Percentiles rank a stretch among this genome's conserved stretches.
These are phyloP conservation scores for Drosophila merina DNA, from an alignment of 2,888 invertebrate genomes.

Conservation along the genomic window DNA sequence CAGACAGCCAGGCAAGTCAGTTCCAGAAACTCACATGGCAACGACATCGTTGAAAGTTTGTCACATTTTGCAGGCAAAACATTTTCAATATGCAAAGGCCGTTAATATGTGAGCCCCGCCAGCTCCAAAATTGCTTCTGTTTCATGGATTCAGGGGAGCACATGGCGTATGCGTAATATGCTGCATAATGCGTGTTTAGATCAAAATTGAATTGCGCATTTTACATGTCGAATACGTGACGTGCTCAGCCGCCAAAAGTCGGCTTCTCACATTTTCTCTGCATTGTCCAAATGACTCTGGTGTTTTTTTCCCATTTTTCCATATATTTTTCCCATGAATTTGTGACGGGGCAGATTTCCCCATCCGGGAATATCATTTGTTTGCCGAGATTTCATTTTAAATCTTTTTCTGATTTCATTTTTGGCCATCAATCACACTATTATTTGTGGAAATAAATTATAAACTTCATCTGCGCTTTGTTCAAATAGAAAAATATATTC, in stretches of 20 bases:
- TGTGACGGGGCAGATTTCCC: constrained; percentile 31
- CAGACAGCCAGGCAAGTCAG: constrained; percentile 54
- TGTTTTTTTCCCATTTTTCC: background rate
- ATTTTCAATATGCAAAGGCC: constrained; percentile 77
- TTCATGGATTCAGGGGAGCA: constrained; percentile 38
- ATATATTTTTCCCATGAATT: constrained; percentile 6
- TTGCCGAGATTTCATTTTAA: constrained; percentile 17
- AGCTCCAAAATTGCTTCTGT: constrained; percentile 58
- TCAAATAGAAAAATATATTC: constrained; percentile 4
- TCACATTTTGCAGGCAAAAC: constrained; percentile 72
- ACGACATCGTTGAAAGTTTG: constrained; percentile 72
- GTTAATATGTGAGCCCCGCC: constrained; percentile 62
- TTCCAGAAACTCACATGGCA: constrained; percentile 24
- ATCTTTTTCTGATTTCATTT: constrained; percentile 13
- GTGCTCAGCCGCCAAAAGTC: constrained; percentile 33
- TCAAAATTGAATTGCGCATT: constrained; percentile 78
- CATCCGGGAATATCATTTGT: constrained; percentile 21
- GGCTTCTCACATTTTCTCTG: constrained; percentile 42
- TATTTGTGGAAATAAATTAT: constrained; percentile 36
- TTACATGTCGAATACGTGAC: constrained; percentile 73
- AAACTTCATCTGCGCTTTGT: constrained; percentile 15
- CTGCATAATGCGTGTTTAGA: constrained; percentile 77
- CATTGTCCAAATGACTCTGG: constrained; percentile 57
- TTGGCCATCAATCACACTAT: constrained; percentile 39
- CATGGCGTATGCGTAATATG: constrained; percentile 74